A percentile compares a stretch with the other conserved stretches of the same genome.
phyloP scores from a whole-genome alignment of 2,888 invertebrate genomes.

The Scaptomyza reducta region DNA sequence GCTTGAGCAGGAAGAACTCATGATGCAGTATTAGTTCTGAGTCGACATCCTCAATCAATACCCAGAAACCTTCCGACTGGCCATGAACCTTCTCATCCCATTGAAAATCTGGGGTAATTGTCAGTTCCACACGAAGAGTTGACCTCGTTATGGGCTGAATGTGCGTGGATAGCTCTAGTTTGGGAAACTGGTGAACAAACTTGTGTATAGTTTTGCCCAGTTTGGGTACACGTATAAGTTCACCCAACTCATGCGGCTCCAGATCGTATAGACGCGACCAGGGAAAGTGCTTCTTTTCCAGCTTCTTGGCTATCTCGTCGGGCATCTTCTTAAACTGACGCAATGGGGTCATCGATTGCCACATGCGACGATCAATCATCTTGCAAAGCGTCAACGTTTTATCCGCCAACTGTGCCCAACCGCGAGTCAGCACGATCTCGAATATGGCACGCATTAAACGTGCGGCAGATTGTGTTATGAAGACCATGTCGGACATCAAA shows the following conservation, averaged over 20 bases:
- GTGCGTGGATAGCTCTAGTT: constrained; percentile 97
- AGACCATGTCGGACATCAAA: constrained; percentile 99
- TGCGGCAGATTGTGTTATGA: constrained; percentile 98
- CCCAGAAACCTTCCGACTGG: constrained; percentile 94
- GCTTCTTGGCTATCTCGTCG: constrained; percentile 97
- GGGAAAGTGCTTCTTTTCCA: constrained; percentile 98
- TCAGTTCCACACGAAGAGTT: constrained; percentile 96
- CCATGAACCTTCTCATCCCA: constrained; percentile 98
- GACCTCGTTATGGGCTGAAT: constrained; percentile 98
- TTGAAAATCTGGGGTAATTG: constrained; percentile 99
- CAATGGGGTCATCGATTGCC: constrained; percentile 99
- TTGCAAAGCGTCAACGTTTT: constrained; percentile 98
- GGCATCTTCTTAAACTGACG: constrained; percentile 99
- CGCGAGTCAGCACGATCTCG: constrained; percentile 96
- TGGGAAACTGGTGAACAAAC: constrained; percentile 95
- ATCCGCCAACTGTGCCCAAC: constrained; percentile 99
- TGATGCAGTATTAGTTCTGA: constrained; percentile 96
- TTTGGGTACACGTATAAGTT: constrained; percentile 86
- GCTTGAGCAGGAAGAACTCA: constrained; percentile 96
- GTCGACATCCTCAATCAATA: constrained; percentile 94
- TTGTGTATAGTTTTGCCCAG: constrained; percentile 96
- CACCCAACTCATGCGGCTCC: constrained; percentile 98
- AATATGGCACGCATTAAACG: constrained; percentile 97
- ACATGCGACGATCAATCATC: constrained; percentile 99
- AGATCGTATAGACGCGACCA: constrained; percentile 98